Evolutionary conservation across 2,888 invertebrate species (phyloP).

Genomic region (Pollenia angustigena): DNA sequence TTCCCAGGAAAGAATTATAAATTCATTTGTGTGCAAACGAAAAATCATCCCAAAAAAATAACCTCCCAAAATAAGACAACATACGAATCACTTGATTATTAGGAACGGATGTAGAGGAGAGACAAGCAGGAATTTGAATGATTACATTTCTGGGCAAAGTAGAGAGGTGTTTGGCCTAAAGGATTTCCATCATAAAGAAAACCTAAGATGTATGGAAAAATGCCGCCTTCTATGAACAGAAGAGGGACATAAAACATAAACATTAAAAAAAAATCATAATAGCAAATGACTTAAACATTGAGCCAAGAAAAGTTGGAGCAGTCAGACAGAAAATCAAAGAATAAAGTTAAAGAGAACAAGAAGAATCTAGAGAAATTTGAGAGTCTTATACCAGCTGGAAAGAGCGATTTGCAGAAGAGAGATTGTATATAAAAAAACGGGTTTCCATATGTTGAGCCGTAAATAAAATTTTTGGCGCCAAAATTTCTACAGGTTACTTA

Average conservation of each 20-base stretch:
- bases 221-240: constrained; percentile 33
- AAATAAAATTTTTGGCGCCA: constrained; percentile 70
- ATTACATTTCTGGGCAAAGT: constrained; percentile 51
- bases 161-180: constrained; percentile 62
- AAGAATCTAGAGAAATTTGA: background rate
- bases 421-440: constrained; percentile 51
- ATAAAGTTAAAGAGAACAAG: constrained; percentile 3
- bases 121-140: constrained; percentile 60
- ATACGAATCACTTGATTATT: constrained; percentile 57
- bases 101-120: constrained; percentile 64
- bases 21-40: constrained; percentile 65
- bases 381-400: constrained; percentile 12
- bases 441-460: constrained; percentile 51
- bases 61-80: constrained; percentile 51
- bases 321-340: background rate
- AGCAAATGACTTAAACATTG: background rate
- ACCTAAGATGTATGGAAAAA: constrained; percentile 25
- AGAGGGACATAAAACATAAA: background rate
- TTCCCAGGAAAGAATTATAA: constrained; percentile 72
- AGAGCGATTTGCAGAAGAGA: constrained; percentile 2
- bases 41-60: constrained; percentile 35
- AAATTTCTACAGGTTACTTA: constrained; percentile 71
- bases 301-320: background rate
- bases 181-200: constrained; percentile 44
- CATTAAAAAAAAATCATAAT: background rate